Evolutionary conservation across 2,113 vertebrate genomes (phyloP).

Genomic region (Baryphthengus martii): DNA sequence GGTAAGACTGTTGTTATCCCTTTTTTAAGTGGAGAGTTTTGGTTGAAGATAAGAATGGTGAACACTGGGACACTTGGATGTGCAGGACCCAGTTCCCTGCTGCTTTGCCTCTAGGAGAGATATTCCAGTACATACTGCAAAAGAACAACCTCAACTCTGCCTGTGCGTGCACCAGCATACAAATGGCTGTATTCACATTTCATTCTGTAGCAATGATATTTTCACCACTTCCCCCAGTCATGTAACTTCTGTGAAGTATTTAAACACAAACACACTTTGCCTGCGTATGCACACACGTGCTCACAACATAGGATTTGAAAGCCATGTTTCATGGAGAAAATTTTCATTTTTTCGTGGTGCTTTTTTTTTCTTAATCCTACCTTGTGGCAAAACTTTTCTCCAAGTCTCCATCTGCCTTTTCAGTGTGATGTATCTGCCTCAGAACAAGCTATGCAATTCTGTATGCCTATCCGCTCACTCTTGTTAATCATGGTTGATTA

Average conservation of each 20-base stretch:
- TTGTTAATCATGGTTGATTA: not conserved
- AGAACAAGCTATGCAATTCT: not conserved
- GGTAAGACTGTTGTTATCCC: not conserved
- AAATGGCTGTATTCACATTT: not conserved
- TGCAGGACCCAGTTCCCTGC: not conserved
- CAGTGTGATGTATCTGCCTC: not conserved
- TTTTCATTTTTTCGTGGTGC: not conserved
- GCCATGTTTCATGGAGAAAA: not conserved
- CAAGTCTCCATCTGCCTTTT: not conserved
- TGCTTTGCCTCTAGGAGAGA: not conserved
- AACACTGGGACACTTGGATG: not conserved
- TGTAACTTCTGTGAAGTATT: not conserved
- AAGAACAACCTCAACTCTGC: not conserved
- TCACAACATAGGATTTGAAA: not conserved
- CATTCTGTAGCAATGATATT: not conserved
- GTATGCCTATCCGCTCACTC: not conserved
- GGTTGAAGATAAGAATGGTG: not conserved
- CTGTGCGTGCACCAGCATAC: not conserved
- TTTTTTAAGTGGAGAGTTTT: not conserved
- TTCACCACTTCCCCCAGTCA: not conserved
- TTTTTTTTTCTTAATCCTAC: not conserved
- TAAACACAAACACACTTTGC: not conserved
- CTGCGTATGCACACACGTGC: accelerated
- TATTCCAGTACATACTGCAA: not conserved
- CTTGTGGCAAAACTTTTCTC: not conserved